Evolutionary conservation across 92 coral and sea anemone genomes (phyloP).

Genomic region (Montipora capitata): DNA sequence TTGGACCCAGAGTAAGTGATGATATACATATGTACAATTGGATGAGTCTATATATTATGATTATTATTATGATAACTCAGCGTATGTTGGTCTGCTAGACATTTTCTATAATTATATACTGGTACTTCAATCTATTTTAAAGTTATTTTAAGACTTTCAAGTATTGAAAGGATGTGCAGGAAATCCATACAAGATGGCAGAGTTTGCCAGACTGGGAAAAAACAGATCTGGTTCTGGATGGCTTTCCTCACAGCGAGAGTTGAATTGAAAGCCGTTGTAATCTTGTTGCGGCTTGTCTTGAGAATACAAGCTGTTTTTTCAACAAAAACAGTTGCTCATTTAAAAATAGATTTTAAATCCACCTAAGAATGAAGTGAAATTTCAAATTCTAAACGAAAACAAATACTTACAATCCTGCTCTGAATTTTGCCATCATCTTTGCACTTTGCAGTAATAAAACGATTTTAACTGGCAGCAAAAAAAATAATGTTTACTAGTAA

Average conservation of each 20-base stretch:
- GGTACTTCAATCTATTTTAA: no score
- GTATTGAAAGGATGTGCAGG: no score
- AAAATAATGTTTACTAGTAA: no score
- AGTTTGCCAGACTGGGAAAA: no score
- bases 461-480: no score
- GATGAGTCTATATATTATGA: background rate
- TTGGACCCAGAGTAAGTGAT: conserved; percentile 58
- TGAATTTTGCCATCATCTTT: no score
- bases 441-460: no score
- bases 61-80: no score
- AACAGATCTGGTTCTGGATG: background rate
- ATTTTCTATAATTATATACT: no score
- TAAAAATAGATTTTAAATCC: no score
- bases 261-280: background rate
- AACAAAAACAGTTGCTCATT: background rate
- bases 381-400: background rate
- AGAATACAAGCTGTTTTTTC: background rate
- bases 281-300: background rate
- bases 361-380: background rate
- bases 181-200: no score
- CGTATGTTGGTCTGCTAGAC: background rate
- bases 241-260: background rate
- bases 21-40: background rate
- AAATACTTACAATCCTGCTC: background rate
- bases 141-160: no score